Evolutionary conservation across 92 coral and sea anemone species (phyloP), one percentile per base, ranked within the genome.

Genomic region (Zoanthus gigantus): DNA sequence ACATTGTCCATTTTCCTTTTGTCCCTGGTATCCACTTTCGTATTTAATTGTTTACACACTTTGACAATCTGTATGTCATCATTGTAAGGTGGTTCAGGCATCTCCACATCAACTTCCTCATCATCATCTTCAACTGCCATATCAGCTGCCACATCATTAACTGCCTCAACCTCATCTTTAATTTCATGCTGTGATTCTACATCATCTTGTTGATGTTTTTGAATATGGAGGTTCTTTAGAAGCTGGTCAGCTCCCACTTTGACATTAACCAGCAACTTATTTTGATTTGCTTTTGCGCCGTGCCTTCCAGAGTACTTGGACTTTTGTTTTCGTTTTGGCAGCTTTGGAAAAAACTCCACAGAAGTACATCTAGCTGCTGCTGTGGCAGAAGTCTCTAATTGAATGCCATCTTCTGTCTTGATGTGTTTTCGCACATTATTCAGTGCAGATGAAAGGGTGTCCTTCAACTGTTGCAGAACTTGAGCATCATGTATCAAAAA

Each of bases 1-100:
- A 53, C 56, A 53, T 65, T 28, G 53, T 83, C 52, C 87, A 44
- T 83, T 69, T 83, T 83, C 72, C 87, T 69, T 66, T 69, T 83
- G 71, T 83, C 28, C 57, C 52, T 52, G 50, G 44, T 82, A 31
- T 79, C 17, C 16, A 48, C 73, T 83, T 83, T 52, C 71, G 54
- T 31, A 14, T 2, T 83, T 66, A 60, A 54, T 52, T 83, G 29
- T 42, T 17, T 83, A 48, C 65, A 9, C 16, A 68, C 79, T 84
- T 78, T 37, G 42, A 37, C 42, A 37, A 37, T 4, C 42, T 31
- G 28, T 83, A 83, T 68, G 78, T 83, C 87, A 83, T 83, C 32
- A 18, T 83, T 57, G 65, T 57, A 16, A 57, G 65, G 65, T 57
- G 65, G 65, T 13, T 57, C 65, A 57, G 65, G 65, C 65, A 57